phyloP scores from a whole-genome alignment of 2,113 vertebrate species.

The Emydocephalus ijimae region DNA sequence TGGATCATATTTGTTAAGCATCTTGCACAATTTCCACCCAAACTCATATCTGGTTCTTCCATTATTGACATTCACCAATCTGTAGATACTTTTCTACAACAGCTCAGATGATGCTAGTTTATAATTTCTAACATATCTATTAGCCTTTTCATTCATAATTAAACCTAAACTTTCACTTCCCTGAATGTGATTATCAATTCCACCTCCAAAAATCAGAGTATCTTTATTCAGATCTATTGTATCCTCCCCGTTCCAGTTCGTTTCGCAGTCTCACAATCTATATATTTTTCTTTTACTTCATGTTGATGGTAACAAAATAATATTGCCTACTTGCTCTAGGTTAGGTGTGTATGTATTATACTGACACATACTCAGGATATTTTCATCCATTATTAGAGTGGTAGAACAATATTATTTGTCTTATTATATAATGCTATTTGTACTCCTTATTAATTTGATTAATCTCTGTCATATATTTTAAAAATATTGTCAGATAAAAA shows the following conservation, averaged over 20 bases:
- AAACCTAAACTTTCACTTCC: not conserved
- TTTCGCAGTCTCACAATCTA: not conserved
- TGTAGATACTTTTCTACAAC: not conserved
- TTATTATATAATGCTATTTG: not conserved
- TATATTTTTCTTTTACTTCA: not conserved
- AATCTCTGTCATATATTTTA: constrained; percentile 37
- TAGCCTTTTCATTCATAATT: not conserved
- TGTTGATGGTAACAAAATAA: not conserved
- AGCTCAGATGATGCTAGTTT: not conserved
- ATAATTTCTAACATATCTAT: not conserved
- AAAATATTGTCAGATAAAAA: constrained; percentile 82
- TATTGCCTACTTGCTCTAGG: not conserved
- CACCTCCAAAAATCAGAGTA: not conserved
- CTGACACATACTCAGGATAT: not conserved
- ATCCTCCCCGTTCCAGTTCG: not conserved
- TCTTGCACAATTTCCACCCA: not conserved
- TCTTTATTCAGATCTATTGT: not conserved
- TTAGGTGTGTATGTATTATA: not conserved
- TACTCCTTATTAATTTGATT: not conserved
- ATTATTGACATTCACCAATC: not conserved
- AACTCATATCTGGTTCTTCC: not conserved
- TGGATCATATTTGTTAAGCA: not conserved
- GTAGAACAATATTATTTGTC: not conserved
- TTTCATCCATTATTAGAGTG: not conserved
- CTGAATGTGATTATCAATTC: not conserved